Evolutionary conservation across 2,888 invertebrate genomes (phyloP), one percentile per base, ranked within the genome.

Genomic region (Oscheius sp.): DNA sequence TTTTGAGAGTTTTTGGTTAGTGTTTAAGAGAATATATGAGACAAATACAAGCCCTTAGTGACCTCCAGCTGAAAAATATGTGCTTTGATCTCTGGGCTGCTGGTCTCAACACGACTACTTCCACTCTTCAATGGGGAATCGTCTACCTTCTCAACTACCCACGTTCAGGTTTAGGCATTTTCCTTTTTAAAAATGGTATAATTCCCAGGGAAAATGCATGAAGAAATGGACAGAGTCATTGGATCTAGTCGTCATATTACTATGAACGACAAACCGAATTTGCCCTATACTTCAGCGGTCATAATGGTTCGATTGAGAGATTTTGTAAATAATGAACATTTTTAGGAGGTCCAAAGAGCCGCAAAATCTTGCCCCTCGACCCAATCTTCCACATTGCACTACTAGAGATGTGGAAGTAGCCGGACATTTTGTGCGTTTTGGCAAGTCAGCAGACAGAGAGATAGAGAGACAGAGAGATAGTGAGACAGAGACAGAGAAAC

Each of bases 81-180:
- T 78, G 76, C 35, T 80, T 83, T 63, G 83, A 83, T 74, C 75
- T 83, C 55, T 83, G 83, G 83, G 51, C 79, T n/a, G 83, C 81
- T 55, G 84, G 84, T 13, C 75, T 81, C 75, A 80, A 80, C 42
- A 81, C 84, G 11, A 84, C 84, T n/a, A 72, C 81, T 4, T 76
- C 76, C n/a, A 83, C 84, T 1, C 75, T 83, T 63, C 70, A 70
- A 0, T 83, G 78, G 73, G 65, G 76, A 10, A 29, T 78, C 4
- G 70, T 79, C 0, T 83, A 73, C 35, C 73, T 78, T 11, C 51
- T 83, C 29, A 73, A 80, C 50, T 13, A 79, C 57, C 75, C 78
- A n/a, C 32, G 75, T 80, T 33, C 68, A 72, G 63, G 75, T 65
- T 55, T 11, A 3, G 10, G 32, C 9, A n/a, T 60, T 33, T 60